Base-by-base conservation (phyloP, 2,113 vertebrate genomes). In the Rhineura floridana region DNA sequence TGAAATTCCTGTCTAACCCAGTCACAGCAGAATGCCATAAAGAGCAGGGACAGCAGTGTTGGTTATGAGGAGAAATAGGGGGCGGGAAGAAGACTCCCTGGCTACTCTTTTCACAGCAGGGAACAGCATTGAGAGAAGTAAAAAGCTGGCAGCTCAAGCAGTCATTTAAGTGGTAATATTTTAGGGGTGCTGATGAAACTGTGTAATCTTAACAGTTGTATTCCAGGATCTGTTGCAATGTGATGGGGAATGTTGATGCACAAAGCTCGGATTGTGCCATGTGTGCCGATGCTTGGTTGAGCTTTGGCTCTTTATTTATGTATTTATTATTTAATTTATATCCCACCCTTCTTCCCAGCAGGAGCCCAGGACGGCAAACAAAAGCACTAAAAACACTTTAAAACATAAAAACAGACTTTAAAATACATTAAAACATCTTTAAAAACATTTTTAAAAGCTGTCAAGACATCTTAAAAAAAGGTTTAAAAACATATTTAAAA, bases 51-150 rank as follows among this genome's bases (percentile, higher is more conserved):
- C 0, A 10, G 48, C 4, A 77, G 48, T 2, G 21, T 36, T 2
- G 62, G 25, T 19, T 2, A 0, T 28, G 48, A 0, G 28, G n/a
- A n/a, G n/a, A n/a, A 12, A 33, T 1, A 36, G 44, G 52, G 44
- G 36, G 1, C 3, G 73, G 25, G 55, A 23, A 21, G 25, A 7
- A 83, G 39, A 13, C 33, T 70, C 39, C 33, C 67, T 72, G 10
- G 1, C 21, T 72, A 48, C 82, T 28, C 13, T 72, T 52, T 84
- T 72, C 67, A 55, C 36, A 75, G 52, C 25, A 2, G 23, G n/a
- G 15, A 46, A 48, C 76, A 79, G 25, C 36, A 23, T 42, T 30
- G 33, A 42, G n/a, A 39, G 46, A 39, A 48, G 36, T 50, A 55
- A 79, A 75, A 62, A 9, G 10, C 3, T 5, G 25, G 72, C 36